Evolutionary conservation across 1,140 invertebrate species (phyloP), one percentile per base, ranked within the genome.

Genomic region (Drosophila triauraria): DNA sequence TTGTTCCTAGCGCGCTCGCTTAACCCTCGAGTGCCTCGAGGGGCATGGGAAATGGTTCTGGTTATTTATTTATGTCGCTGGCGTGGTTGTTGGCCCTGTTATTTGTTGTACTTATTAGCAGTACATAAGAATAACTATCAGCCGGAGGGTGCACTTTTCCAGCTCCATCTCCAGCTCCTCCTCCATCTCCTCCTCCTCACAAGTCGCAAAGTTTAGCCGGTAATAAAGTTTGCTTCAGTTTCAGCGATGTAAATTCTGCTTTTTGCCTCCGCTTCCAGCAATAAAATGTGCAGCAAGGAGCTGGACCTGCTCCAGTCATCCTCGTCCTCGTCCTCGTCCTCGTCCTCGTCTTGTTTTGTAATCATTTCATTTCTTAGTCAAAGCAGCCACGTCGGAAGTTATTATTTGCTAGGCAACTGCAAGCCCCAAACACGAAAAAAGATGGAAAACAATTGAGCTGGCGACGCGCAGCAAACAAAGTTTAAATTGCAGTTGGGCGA

Each of bases 351-450:
- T 56, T 77, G 77, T 71, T 78, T 78, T 64, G 77, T 74, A 78
- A 78, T 78, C 76, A 78, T 78, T 78, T 78, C 75, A 71, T 78
- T 78, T 78, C 65, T 78, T 78, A 78, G 76, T 78, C 65, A 78
- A 78, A 78, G 65, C 75, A 78, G 76, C 61, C 69, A 50, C 54
- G 74, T 62, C 69, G 76, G 76, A 80, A 80, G 61, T 79, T 79
- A 79, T 80, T 80, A 79, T 79, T 80, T 74, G 76, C 77, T 48
- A 80, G 68, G 77, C 68, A 80, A 80, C 76, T 69, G 65, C 43
- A 43, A 43, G 47, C 32, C 25, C 40, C 30, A 54, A 13, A 32
- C 32, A 57, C 12, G 58, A 13, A 35, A 30, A 13, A 47, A 47
- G 57, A 69, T 50, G 68, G 75, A 64, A 70, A 78, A 76, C 74